phyloP scores from a whole-genome alignment of 1,140 invertebrate genomes.

The Eubasilissa regina region DNA sequence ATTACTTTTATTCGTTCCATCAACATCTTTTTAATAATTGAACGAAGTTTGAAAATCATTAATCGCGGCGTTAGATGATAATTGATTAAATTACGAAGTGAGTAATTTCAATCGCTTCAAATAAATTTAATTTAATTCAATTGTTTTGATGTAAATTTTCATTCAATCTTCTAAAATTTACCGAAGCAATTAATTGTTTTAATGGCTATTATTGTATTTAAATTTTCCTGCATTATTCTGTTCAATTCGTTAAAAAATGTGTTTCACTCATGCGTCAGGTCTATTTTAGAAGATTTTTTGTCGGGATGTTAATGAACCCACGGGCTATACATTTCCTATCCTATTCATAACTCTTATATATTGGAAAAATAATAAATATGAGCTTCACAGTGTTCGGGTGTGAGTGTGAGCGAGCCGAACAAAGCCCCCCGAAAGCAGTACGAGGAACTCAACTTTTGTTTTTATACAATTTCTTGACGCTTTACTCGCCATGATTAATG shows the following conservation, averaged over 20 bases:
- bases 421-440: slow-evolving; percentile 45
- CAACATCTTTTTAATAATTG: neutral
- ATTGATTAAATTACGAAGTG: no score
- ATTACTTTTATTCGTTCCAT: slow-evolving; percentile 30
- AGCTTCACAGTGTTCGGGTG: slow-evolving; percentile 1
- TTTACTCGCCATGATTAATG: slow-evolving; percentile 55
- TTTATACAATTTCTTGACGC: slow-evolving; percentile 58
- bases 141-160: no score
- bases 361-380: slow-evolving; percentile 30
- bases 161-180: no score
- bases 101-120: no score
- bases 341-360: slow-evolving; percentile 32
- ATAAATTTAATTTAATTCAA: no score
- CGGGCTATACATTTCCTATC: slow-evolving; percentile 27
- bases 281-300: slow-evolving; percentile 38
- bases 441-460: slow-evolving; percentile 55
- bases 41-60: no score
- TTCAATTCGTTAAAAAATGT: slow-evolving; percentile 8
- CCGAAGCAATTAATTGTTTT: no score
- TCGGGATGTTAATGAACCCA: slow-evolving; percentile 32
- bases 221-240: no score
- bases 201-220: no score
- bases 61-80: no score
- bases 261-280: slow-evolving; percentile 22
- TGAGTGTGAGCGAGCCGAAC: slow-evolving; percentile 35